Conservation (phyloP, 2,888 invertebrate species). For the Melinaea menophilus region DNA sequence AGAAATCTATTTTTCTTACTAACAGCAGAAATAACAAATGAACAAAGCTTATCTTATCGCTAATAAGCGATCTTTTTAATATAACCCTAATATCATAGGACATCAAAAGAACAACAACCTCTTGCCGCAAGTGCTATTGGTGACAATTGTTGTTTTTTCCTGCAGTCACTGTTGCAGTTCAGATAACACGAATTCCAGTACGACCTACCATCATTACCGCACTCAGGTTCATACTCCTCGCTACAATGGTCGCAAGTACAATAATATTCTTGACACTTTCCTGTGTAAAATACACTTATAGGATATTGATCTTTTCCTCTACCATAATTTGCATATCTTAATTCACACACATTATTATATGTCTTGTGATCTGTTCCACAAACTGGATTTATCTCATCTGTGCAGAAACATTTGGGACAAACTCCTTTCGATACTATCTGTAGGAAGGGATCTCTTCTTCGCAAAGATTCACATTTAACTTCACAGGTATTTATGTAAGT, state of each 20-base stretch:
- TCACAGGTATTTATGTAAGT: slow-evolving; percentile 41
- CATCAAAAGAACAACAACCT: not conserved
- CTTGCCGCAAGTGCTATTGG: not conserved
- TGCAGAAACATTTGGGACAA: slow-evolving; percentile 40
- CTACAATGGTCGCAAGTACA: slow-evolving; percentile 35
- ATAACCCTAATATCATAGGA: not conserved
- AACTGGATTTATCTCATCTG: slow-evolving; percentile 35
- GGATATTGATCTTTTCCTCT: slow-evolving; percentile 14
- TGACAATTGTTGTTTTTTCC: slow-evolving; percentile 9
- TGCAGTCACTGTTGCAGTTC: slow-evolving; percentile 37
- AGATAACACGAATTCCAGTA: slow-evolving; percentile 44
- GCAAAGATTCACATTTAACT: slow-evolving; percentile 35
- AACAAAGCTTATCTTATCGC: no score
- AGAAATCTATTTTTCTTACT: no score
- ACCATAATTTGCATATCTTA: slow-evolving; percentile 38
- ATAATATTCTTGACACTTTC: slow-evolving; percentile 31
- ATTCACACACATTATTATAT: slow-evolving; percentile 39
- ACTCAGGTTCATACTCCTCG: slow-evolving; percentile 35
- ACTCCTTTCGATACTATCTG: slow-evolving; percentile 32
- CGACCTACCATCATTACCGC: slow-evolving; percentile 39
- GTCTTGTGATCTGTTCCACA: slow-evolving; percentile 43
- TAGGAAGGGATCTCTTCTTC: slow-evolving; percentile 27
- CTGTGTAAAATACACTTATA: slow-evolving; percentile 29
- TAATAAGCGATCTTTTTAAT: no score
- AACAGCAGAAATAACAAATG: no score